A percentile compares a stretch with the other conserved stretches of the same genome.
These are phyloP conservation scores for Pipistrellus pipistrellus DNA, from an alignment of 2,797 vertebrate genomes.

Conservation along the genomic window DNA sequence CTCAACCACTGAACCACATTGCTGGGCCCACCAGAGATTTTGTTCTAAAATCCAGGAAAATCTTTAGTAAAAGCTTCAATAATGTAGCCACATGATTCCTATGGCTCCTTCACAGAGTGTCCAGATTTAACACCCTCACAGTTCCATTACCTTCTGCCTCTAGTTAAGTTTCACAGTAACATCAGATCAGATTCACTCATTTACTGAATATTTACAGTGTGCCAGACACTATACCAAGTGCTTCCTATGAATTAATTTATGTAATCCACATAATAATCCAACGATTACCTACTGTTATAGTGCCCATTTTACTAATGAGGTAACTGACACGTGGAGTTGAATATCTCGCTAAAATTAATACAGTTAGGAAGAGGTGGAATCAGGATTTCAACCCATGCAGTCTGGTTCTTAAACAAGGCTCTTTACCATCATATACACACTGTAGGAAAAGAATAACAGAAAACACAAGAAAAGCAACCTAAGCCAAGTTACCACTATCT, in stretches of 20 bases:
- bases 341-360: not conserved
- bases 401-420: not conserved
- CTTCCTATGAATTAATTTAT: not conserved
- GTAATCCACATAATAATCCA: not conserved
- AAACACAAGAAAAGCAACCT: not conserved
- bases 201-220: not conserved
- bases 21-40: not conserved
- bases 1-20: too few relatives aligned
- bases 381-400: not conserved
- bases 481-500: not conserved
- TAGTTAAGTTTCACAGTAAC: not conserved
- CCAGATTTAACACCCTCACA: not conserved
- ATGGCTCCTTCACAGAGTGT: not conserved
- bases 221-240: not conserved
- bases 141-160: not conserved
- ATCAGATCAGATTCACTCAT: not conserved
- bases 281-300: not conserved
- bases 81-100: not conserved
- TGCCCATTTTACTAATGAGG: not conserved
- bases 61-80: not conserved
- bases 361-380: not conserved
- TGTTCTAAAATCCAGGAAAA: not conserved
- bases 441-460: slow-evolving; percentile 1
- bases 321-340: not conserved
- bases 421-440: not conserved